Percentiles rank a stretch among this genome's conserved stretches.
These are phyloP conservation scores for Rhyacophila evoluta DNA, from an alignment of 2,888 invertebrate species.

Conservation along the genomic window DNA sequence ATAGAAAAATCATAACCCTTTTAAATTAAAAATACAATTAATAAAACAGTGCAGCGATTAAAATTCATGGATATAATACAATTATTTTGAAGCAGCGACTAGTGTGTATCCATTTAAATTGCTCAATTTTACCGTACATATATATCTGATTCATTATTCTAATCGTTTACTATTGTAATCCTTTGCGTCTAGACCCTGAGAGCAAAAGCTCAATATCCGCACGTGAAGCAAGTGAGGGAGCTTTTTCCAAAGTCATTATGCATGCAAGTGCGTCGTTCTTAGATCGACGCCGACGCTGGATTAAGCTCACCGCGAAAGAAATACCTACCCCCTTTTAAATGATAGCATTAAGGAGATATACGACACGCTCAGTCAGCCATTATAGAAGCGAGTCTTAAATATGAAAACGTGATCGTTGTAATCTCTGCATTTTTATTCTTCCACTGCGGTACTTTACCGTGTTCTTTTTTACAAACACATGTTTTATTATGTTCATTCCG, in stretches of 20 bases:
- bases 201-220: slow-evolving; percentile 2
- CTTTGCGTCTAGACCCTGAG: slow-evolving; percentile 14
- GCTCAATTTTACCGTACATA: background rate
- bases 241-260: slow-evolving; percentile 26
- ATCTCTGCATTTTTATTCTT: slow-evolving; percentile 25
- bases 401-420: slow-evolving; percentile 34
- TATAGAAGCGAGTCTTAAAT: slow-evolving; percentile 29
- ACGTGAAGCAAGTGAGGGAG: slow-evolving; percentile 7
- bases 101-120: background rate
- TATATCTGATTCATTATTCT: background rate
- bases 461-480: too few relatives aligned
- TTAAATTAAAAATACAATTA: too few relatives aligned
- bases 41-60: background rate
- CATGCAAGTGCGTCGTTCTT: slow-evolving; percentile 30
- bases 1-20: too few relatives aligned
- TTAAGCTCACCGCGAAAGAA: slow-evolving; percentile 28
- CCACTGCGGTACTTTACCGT: background rate
- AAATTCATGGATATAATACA: background rate
- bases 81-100: background rate
- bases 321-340: slow-evolving; percentile 33
- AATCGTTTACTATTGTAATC: slow-evolving; percentile 4
- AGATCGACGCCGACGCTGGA: slow-evolving; percentile 30
- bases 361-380: background rate
- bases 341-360: slow-evolving; percentile 40
- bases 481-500: background rate